Percentiles rank a stretch among this genome's conserved stretches.
Evolutionary conservation across 2,797 vertebrate genomes (phyloP).

Genomic region (Coluber constrictor): DNA sequence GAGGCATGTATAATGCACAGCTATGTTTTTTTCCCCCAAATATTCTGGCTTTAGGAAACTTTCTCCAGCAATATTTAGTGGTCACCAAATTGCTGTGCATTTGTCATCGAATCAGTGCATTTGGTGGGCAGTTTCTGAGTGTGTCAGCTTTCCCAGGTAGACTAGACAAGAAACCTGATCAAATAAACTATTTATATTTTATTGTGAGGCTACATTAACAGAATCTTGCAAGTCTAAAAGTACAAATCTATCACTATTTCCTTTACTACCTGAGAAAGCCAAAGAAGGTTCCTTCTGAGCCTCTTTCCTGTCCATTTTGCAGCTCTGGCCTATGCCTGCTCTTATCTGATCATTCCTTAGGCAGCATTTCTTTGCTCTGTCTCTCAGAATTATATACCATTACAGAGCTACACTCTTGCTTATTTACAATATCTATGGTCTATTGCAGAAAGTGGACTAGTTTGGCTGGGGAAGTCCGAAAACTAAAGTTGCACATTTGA

Average conservation of each 20-base stretch:
- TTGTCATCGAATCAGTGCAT: not conserved
- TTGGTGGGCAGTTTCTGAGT: not conserved
- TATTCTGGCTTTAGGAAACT: not conserved
- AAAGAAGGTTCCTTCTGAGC: not conserved
- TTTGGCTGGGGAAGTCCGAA: not conserved
- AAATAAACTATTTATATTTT: not conserved
- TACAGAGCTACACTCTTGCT: not conserved
- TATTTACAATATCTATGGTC: not conserved
- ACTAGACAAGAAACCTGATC: not conserved
- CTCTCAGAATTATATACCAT: not conserved
- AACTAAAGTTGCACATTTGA: not conserved
- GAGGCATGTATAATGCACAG: not conserved
- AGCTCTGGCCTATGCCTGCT: not conserved
- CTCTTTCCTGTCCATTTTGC: not conserved
- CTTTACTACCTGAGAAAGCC: not conserved
- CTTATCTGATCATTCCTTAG: not conserved
- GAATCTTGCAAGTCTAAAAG: not conserved
- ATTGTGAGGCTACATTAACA: not conserved
- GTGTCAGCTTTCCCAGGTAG: not conserved
- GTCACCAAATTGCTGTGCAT: not conserved
- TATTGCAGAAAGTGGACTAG: not conserved
- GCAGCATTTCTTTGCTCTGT: not conserved
- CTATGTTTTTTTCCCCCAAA: not conserved
- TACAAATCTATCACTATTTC: not conserved
- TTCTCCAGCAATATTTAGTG: not conserved